Percentiles rank a stretch among this genome's conserved stretches.
Evolutionary conservation across 2,113 vertebrate species (phyloP).

Genomic region (Felis catus): DNA sequence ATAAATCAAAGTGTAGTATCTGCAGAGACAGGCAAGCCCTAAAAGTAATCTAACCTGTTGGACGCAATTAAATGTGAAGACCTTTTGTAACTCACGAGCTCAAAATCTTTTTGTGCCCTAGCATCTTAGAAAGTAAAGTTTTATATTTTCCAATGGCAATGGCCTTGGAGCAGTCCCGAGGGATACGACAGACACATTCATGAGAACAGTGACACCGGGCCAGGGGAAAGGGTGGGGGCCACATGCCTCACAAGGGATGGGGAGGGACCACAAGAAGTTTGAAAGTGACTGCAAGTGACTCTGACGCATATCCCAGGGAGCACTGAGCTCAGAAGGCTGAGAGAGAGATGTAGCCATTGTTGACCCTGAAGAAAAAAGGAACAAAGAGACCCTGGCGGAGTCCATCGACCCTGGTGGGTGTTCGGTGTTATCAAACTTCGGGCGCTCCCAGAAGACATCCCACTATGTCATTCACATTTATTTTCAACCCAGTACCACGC

Average conservation of each 20-base stretch:
- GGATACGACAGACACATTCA: too few species aligned
- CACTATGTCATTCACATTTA: neutral
- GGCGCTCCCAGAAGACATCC: neutral
- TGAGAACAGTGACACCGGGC: neutral
- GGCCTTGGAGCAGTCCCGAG: neutral
- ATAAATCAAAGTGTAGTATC: too few species aligned
- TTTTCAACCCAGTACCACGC: neutral
- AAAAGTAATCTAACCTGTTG: neutral
- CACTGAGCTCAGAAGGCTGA: neutral
- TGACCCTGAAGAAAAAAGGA: neutral
- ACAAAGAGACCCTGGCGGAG: neutral
- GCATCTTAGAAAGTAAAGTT: neutral
- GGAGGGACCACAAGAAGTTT: neutral
- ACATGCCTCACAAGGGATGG: neutral
- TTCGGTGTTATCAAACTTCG: rapidly evolving
- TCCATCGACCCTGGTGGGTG: too few species aligned
- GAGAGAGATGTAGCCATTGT: neutral
- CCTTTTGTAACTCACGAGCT: neutral
- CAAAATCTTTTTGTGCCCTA: neutral
- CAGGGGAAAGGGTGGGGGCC: neutral
- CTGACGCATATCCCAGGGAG: neutral
- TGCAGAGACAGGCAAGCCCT: neutral
- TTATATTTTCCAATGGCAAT: neutral
- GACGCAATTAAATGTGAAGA: neutral
- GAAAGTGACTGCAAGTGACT: neutral